These are phyloP conservation scores for Peribatodes rhomboidaria DNA, from an alignment of 2,888 invertebrate species.

Conservation along the genomic window DNA sequence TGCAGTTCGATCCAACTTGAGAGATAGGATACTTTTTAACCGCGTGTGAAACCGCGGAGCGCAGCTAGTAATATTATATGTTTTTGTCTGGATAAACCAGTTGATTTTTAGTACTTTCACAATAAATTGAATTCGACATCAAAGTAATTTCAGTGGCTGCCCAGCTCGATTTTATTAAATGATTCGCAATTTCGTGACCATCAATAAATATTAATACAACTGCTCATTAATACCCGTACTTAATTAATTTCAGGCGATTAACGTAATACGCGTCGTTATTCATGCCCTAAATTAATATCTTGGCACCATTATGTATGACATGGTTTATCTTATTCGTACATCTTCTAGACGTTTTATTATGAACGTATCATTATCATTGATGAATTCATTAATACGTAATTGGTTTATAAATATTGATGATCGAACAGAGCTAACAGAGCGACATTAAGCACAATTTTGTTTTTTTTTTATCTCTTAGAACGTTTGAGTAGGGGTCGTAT, in stretches of 20 bases:
- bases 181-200: slow-evolving; percentile 6
- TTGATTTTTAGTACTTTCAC: too few species aligned
- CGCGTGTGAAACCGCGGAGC: too few species aligned
- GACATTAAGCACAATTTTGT: background rate
- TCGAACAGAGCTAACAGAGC: background rate
- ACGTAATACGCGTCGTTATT: slow-evolving; percentile 28
- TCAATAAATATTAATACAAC: slow-evolving; percentile 28
- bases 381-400: slow-evolving; percentile 10
- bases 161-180: slow-evolving; percentile 4
- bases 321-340: slow-evolving; percentile 23
- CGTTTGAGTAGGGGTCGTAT: background rate
- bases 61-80: too few species aligned
- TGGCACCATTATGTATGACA: slow-evolving; percentile 10
- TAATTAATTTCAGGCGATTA: slow-evolving; percentile 36
- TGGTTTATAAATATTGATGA: slow-evolving; percentile 14
- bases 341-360: slow-evolving; percentile 8
- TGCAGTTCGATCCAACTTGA: too few species aligned
- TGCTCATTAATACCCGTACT: slow-evolving; percentile 18
- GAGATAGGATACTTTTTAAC: too few species aligned
- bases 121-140: background rate
- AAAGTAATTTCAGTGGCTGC: background rate
- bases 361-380: slow-evolving; percentile 7
- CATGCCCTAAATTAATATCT: slow-evolving; percentile 32
- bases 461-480: background rate
- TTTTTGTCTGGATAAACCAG: background rate